phyloP scores from a whole-genome alignment of 2,797 vertebrate species.

The Pygocentrus nattereri region DNA sequence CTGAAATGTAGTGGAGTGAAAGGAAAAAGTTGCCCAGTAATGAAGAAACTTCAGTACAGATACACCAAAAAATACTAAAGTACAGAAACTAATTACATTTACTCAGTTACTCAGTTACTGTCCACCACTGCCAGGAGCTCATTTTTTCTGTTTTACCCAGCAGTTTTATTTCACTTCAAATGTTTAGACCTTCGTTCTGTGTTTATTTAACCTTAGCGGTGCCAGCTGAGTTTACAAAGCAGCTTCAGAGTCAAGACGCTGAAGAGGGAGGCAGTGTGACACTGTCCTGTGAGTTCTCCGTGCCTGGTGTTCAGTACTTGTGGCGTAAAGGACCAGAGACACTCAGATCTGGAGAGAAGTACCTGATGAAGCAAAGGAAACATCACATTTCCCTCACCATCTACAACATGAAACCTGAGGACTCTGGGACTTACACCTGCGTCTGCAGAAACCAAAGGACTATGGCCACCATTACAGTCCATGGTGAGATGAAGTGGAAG shows the following conservation, averaged over 20 bases:
- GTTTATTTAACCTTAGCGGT: constrained; percentile 74
- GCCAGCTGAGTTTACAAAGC: constrained; percentile 82
- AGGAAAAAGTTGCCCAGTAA: too few species aligned
- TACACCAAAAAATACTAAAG: too few species aligned
- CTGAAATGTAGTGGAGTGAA: too few species aligned
- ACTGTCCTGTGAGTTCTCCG: constrained; percentile 83
- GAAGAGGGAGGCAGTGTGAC: constrained; percentile 77
- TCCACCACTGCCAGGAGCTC: not conserved
- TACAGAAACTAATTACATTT: too few species aligned
- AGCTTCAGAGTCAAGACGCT: constrained; percentile 76
- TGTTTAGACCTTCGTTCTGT: not conserved
- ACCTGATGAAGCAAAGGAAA: constrained; percentile 82
- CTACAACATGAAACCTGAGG: constrained; percentile 75
- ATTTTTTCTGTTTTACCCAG: not conserved
- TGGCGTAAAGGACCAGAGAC: constrained; percentile 81
- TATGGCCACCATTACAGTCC: constrained; percentile 73
- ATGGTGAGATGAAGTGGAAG: constrained; percentile 64
- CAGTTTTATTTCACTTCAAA: not conserved
- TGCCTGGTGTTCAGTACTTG: constrained; percentile 74
- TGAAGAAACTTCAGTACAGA: too few species aligned
- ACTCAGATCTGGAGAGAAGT: constrained; percentile 78
- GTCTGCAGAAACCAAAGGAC: constrained; percentile 77
- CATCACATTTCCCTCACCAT: constrained; percentile 79
- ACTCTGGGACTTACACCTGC: constrained; percentile 73
- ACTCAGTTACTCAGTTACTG: too few species aligned